Evolutionary conservation across 2,113 vertebrate genomes (phyloP), one percentile per base, ranked within the genome.

Genomic region (Prochilodus magdalenae): DNA sequence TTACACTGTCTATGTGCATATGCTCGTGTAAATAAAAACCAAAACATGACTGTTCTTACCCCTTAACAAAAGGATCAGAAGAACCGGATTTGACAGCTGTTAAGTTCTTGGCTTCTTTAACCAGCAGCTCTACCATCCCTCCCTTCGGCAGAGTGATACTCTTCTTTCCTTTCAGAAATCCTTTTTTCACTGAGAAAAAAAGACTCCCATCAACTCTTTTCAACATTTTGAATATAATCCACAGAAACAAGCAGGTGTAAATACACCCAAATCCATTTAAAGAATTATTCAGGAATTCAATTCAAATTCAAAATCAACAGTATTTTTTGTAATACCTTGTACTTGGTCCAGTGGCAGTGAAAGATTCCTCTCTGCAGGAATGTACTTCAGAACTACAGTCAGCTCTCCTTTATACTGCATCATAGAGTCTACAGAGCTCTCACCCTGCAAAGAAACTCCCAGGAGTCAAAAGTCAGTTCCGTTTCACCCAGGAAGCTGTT

Each of bases 401-500:
- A 99, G 91, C 75, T 99, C 98, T 87, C 98, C 98, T 92, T 97
- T 98, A 80, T 99, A 99, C 1, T 98, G 97, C 89, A 97, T 93
- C 0, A 92, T 92, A 67, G 90, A 81, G 70, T 98, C 96, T 71
- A 95, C 80, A 12, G 73, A 84, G 84, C 86, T 87, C 49, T 97
- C 97, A 89, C 89, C 75, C 98, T 99, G 79, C 30, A 71, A 36
- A 49, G 24, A 83, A 99, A 97, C 92, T 98, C 96, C 96, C 96
- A 98, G 74, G 96, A 95, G 82, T 99, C 98, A 0, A 99, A 96
- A 71, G 95, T 95, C 91, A 99, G 93, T 91, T 98, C 97, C 88
- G 97, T 96, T 92, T 99, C 96, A 57, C 98, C 98, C 29, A 99
- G 94, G 90, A 99, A 99, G 88, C 93, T 97, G 90, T 99, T 99